phyloP scores from a whole-genome alignment of 1,140 invertebrate genomes.

The Muscidifurax raptorellus region DNA sequence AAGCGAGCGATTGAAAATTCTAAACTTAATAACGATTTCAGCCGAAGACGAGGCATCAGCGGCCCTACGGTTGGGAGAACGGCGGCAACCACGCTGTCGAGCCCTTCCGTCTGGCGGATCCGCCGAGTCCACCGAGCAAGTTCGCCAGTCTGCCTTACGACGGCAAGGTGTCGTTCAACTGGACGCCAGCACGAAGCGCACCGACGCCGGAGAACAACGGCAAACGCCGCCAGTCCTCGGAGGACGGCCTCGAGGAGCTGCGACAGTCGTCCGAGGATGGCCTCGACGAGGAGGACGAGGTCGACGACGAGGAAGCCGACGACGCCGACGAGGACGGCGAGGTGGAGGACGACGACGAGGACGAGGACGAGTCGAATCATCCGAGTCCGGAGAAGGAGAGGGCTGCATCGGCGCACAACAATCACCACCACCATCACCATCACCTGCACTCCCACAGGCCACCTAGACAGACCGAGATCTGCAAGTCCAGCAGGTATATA shows the following conservation, averaged over 20 bases:
- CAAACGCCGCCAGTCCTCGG: slow-evolving; percentile 58
- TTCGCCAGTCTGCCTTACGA: slow-evolving; percentile 82
- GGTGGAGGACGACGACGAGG: slow-evolving; percentile 33
- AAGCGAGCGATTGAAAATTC: no score
- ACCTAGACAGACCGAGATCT: slow-evolving; percentile 71
- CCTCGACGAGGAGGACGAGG: slow-evolving; percentile 56
- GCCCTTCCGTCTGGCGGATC: slow-evolving; percentile 75
- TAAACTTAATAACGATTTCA: slow-evolving; percentile 59
- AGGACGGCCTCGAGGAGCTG: slow-evolving; percentile 85
- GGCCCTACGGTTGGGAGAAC: slow-evolving; percentile 85
- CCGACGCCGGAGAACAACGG: slow-evolving; percentile 71
- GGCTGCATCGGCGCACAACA: slow-evolving; percentile 48
- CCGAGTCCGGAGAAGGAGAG: slow-evolving; percentile 57
- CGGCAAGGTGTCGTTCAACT: slow-evolving; percentile 73
- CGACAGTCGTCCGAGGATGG: slow-evolving; percentile 74
- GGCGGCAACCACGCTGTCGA: slow-evolving; percentile 69
- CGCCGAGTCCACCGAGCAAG: slow-evolving; percentile 77
- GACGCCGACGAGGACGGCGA: slow-evolving; percentile 39
- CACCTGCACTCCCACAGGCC: slow-evolving; percentile 56
- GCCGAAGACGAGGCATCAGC: slow-evolving; percentile 85
- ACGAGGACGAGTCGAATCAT: slow-evolving; percentile 14
- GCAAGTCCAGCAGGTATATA: slow-evolving; percentile 65
- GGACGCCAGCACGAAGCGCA: slow-evolving; percentile 78
- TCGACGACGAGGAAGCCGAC: slow-evolving; percentile 38
- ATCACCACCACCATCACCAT: slow-evolving; percentile 50